Percentiles rank a stretch among this genome's conserved stretches.
phyloP scores from a whole-genome alignment of 2,797 vertebrate genomes.

The Labroides dimidiatus region DNA sequence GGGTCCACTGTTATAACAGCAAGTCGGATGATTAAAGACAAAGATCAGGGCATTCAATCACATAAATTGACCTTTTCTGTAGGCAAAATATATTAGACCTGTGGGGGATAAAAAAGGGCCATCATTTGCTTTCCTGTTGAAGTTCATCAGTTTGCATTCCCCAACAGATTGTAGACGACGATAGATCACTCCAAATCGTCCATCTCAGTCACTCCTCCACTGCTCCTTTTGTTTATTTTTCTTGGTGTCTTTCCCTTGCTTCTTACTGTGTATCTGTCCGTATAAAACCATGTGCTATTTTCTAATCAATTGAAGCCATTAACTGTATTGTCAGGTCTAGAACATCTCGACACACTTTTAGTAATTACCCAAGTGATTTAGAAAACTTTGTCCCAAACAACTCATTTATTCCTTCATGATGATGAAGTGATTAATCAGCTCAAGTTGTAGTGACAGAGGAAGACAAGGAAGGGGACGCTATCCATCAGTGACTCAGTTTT shows the following conservation, averaged over 20 bases:
- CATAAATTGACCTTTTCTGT: conserved; percentile 65
- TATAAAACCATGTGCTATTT: conserved; percentile 41
- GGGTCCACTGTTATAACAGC: conserved; percentile 50
- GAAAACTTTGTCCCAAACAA: conserved; percentile 77
- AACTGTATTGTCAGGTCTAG: conserved; percentile 46
- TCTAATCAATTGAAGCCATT: conserved; percentile 50
- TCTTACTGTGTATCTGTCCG: conserved; percentile 8
- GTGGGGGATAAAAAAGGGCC: conserved; percentile 43
- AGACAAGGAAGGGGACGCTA: conserved; percentile 59
- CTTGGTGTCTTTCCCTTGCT: neutral
- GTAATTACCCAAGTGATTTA: conserved; percentile 78
- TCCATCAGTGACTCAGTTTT: conserved; percentile 79
- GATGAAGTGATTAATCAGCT: conserved; percentile 81
- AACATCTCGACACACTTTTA: conserved; percentile 40
- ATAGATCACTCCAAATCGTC: conserved; percentile 23
- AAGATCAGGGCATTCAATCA: conserved; percentile 55
- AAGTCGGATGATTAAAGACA: conserved; percentile 58
- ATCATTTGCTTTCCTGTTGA: conserved; percentile 37
- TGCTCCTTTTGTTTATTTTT: conserved; percentile 2
- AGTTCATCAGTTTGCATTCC: conserved; percentile 46
- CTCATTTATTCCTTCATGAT: conserved; percentile 75
- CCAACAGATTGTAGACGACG: conserved; percentile 19
- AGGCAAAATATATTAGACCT: conserved; percentile 50
- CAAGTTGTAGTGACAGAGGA: conserved; percentile 60
- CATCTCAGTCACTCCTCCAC: neutral